Conservation (phyloP, 2,113 vertebrate genomes). For the Baryphthengus martii region DNA sequence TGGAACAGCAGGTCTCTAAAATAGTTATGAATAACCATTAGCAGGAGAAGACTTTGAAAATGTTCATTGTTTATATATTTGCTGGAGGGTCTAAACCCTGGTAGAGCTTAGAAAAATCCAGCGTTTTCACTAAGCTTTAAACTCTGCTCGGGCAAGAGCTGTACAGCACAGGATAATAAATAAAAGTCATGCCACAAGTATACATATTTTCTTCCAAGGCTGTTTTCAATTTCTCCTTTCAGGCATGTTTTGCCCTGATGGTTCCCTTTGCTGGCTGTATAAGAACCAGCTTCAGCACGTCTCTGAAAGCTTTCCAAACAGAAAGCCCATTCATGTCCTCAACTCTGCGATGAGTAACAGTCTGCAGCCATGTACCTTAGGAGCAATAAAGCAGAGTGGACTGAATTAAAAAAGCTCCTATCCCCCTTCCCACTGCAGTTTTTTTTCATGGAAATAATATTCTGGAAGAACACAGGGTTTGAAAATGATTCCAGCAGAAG, state of each 20-base stretch:
- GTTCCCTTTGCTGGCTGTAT: slow-evolving; percentile 11
- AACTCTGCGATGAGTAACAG: neutral
- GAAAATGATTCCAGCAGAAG: neutral
- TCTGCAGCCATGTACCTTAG: slow-evolving; percentile 14
- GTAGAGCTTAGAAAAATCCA: slow-evolving; percentile 49
- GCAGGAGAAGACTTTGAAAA: slow-evolving; percentile 37
- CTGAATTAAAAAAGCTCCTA: neutral
- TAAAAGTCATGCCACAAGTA: slow-evolving; percentile 50
- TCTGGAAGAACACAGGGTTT: neutral
- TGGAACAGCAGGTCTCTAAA: slow-evolving; percentile 29
- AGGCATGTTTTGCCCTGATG: slow-evolving; percentile 26
- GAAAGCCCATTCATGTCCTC: slow-evolving; percentile 25
- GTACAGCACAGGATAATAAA: slow-evolving; percentile 48
- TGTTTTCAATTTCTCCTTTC: slow-evolving; percentile 59
- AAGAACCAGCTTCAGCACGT: slow-evolving; percentile 15
- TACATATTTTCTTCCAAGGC: slow-evolving; percentile 37
- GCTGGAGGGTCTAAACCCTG: slow-evolving; percentile 30
- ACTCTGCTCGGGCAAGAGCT: slow-evolving; percentile 32
- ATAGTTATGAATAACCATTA: slow-evolving; percentile 46
- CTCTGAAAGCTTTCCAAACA: slow-evolving; percentile 47
- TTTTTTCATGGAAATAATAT: neutral
- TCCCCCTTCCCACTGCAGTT: neutral
- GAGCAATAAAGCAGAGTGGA: slow-evolving; percentile 4
- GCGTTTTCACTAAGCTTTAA: slow-evolving; percentile 43
- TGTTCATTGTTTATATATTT: slow-evolving; percentile 47